Evolutionary conservation across 2,797 vertebrate genomes (phyloP).

Genomic region (Coilia nasus): DNA sequence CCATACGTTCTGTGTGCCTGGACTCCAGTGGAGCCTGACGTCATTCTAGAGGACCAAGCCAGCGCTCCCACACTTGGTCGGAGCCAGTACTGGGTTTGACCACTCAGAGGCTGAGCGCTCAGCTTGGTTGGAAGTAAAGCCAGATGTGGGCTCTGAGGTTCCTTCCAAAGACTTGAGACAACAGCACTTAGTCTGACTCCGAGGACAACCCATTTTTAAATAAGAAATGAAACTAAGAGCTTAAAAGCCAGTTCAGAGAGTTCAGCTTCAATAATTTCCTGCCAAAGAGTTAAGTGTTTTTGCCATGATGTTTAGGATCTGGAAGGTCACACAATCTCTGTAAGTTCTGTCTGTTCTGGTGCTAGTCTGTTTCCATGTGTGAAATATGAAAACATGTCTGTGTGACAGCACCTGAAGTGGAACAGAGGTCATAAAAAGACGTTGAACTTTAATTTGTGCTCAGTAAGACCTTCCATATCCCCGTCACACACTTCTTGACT

Average conservation of each 20-base stretch:
- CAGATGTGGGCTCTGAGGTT: constrained; percentile 10
- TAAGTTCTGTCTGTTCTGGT: neutral
- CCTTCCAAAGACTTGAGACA: neutral
- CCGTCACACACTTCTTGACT: neutral
- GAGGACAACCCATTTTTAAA: neutral
- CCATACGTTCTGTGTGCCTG: constrained; percentile 71
- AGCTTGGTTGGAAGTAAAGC: neutral
- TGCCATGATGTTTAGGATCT: neutral
- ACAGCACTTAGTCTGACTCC: neutral
- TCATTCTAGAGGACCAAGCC: constrained; percentile 65
- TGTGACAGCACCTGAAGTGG: neutral
- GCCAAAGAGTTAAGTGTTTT: constrained; percentile 7
- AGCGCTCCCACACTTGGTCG: constrained; percentile 77
- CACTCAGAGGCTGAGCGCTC: neutral
- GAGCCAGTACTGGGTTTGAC: constrained; percentile 88
- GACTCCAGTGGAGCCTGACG: constrained; percentile 74
- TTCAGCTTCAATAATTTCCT: neutral
- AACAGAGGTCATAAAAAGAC: neutral
- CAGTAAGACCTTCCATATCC: constrained; percentile 15
- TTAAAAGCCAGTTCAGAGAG: neutral
- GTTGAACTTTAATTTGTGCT: neutral
- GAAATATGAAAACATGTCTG: neutral
- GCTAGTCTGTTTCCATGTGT: neutral
- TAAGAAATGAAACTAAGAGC: neutral
- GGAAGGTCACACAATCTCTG: neutral